Evolutionary conservation across 2,888 invertebrate species (phyloP).

Genomic region (Serripes groenlandicus): DNA sequence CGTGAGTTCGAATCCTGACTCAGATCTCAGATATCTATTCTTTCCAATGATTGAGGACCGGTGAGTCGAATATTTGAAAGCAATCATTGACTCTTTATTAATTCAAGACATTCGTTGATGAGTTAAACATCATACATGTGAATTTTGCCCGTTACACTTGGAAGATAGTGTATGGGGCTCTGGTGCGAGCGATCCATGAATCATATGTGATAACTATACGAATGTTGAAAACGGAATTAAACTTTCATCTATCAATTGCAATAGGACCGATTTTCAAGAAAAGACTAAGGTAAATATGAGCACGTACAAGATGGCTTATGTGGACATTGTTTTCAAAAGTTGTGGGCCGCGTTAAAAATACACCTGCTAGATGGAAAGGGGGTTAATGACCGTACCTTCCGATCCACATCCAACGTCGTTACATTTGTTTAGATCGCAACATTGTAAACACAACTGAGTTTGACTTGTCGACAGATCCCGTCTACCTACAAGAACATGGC

Average conservation of each 20-base stretch:
- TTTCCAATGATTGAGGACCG: too few relatives aligned
- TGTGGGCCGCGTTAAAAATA: too few relatives aligned
- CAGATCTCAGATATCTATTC: too few relatives aligned
- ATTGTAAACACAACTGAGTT: neutral
- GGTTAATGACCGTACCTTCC: neutral
- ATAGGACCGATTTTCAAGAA: neutral
- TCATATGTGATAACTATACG: neutral
- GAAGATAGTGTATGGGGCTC: too few relatives aligned
- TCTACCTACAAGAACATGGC: neutral
- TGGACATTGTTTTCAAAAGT: neutral
- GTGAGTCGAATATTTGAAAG: too few relatives aligned
- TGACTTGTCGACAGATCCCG: neutral
- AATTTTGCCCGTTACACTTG: too few relatives aligned
- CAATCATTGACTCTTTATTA: too few relatives aligned
- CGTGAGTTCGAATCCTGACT: too few relatives aligned
- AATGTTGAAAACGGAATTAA: neutral
- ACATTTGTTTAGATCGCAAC: neutral
- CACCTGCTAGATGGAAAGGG: too few relatives aligned
- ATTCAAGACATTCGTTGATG: too few relatives aligned
- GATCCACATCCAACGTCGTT: constrained; percentile 16
- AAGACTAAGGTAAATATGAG: neutral
- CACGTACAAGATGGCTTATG: neutral
- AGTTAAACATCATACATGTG: too few relatives aligned
- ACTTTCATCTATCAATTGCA: neutral
- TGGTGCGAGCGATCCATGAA: too few relatives aligned